These are phyloP conservation scores for Ochropleura leucogaster DNA, from an alignment of 2,888 invertebrate species.

Conservation along the genomic window DNA sequence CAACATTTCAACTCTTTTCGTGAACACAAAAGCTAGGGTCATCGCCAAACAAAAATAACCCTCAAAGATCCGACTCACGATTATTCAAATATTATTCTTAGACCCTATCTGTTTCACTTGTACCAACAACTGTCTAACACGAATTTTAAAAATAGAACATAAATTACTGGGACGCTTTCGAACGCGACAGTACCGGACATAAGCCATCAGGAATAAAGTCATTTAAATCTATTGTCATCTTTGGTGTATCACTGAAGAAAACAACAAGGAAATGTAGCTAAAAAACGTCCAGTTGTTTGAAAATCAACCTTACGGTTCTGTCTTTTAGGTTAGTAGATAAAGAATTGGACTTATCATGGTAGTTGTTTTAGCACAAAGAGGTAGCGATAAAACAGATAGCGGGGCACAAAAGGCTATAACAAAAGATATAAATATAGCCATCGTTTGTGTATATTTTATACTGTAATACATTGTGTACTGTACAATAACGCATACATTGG, in stretches of 20 bases:
- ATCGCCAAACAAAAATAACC: conserved; percentile 70
- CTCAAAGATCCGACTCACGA: conserved; percentile 66
- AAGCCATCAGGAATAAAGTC: conserved; percentile 85
- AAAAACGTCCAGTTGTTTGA: conserved; percentile 50
- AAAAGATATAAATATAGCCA: conserved; percentile 77
- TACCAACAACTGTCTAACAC: conserved; percentile 80
- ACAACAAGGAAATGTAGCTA: conserved; percentile 62
- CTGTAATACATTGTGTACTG: conserved; percentile 30
- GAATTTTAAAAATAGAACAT: conserved; percentile 66
- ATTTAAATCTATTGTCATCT: conserved; percentile 89
- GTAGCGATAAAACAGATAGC: conserved; percentile 87
- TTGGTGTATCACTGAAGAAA: conserved; percentile 76
- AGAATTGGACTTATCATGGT: conserved; percentile 47
- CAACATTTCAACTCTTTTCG: conserved; percentile 56
- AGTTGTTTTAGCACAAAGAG: conserved; percentile 77
- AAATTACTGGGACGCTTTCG: conserved; percentile 81
- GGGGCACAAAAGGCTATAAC: conserved; percentile 84
- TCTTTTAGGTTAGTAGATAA: neutral
- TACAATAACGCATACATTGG: conserved; percentile 27
- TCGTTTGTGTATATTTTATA: conserved; percentile 24
- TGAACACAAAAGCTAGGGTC: conserved; percentile 71
- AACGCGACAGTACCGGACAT: conserved; percentile 79
- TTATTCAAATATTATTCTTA: conserved; percentile 78
- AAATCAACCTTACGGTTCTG: conserved; percentile 62
- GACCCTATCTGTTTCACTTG: conserved; percentile 80